Evolutionary conservation across 2,113 vertebrate genomes (phyloP), one percentile per base, ranked within the genome.

Genomic region (Dicrurus megarhynchus): DNA sequence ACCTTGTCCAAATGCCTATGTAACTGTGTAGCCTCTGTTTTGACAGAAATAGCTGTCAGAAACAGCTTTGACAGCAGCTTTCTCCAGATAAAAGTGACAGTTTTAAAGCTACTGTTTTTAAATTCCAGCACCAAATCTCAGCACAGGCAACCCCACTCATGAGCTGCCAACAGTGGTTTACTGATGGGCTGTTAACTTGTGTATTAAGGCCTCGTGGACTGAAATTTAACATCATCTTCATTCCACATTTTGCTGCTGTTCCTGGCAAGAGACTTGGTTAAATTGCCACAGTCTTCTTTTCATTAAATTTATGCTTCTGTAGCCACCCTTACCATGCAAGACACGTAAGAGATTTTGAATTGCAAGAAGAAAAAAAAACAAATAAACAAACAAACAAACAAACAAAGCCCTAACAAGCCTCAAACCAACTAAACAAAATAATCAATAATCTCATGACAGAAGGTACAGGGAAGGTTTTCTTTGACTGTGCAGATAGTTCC

Each of bases 21-120:
- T 44, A 56, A 59, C 44, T 41, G 32, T 61, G 22, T 47, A 79
- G 70, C 73, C 52, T 90, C 79, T 85, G 53, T 75, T 96, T 90
- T 82, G 95, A 87, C 87, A 91, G 70, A 71, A 93, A 73, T 46
- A 85, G 9, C 49, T 88, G 70, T 83, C 61, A 91, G 81, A 85
- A 95, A 37, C n/a, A 85, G 42, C 64, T 95, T 89, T 95, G 81
- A 84, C 81, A 84, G 77, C 67, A 93, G 33, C 8, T 70, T 10
- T 90, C 47, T 69, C 39, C 33, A 87, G 64, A 95, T 63, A 75
- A 81, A 94, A 94, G 33, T 26, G 84, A 67, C 20, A 1, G 1
- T 71, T 91, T 79, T 78, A 63, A 74, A 87, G 52, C 39, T 55
- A 56, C 68, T 77, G 28, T 37, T 87, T 60, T 81, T 81, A 20